phyloP scores from a whole-genome alignment of 2,888 invertebrate genomes.

The Chrysomela aeneicollis region DNA sequence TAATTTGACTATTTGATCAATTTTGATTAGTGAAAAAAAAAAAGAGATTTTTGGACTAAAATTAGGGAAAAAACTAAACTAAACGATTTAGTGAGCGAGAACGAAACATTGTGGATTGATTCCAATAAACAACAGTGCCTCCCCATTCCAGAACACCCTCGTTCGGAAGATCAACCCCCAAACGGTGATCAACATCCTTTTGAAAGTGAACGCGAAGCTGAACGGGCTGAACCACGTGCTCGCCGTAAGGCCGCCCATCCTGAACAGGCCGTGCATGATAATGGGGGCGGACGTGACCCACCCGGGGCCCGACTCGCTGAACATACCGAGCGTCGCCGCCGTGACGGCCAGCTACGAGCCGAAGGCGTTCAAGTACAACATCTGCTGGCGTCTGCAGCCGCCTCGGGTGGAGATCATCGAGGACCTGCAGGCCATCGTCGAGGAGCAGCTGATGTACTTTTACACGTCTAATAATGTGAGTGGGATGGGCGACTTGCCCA shows the following conservation, averaged over 20 bases:
- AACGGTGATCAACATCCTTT: constrained; percentile 75
- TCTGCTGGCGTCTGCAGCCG: constrained; percentile 79
- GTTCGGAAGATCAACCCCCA: constrained; percentile 64
- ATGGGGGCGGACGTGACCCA: constrained; percentile 93
- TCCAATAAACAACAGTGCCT: too few relatives aligned
- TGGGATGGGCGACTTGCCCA: too few relatives aligned
- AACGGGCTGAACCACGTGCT: constrained; percentile 79
- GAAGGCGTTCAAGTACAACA: constrained; percentile 74
- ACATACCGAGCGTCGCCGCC: constrained; percentile 72
- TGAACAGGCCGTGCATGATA: constrained; percentile 65
- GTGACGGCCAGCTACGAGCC: constrained; percentile 79
- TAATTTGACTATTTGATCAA: too few relatives aligned
- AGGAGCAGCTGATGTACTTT: constrained; percentile 71
- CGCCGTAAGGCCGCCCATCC: constrained; percentile 36
- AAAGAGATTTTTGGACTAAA: too few relatives aligned
- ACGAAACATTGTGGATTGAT: too few relatives aligned
- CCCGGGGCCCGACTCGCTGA: constrained; percentile 80
- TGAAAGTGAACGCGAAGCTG: constrained; percentile 81
- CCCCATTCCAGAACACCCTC: constrained; percentile 57
- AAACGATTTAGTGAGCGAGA: too few relatives aligned
- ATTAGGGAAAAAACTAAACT: too few relatives aligned
- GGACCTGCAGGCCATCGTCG: constrained; percentile 68
- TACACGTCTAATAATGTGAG: constrained; percentile 57
- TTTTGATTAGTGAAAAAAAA: too few relatives aligned
- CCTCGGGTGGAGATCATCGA: constrained; percentile 78